Conservation (phyloP, 2,888 invertebrate species). For the Neoascia interrupta region DNA sequence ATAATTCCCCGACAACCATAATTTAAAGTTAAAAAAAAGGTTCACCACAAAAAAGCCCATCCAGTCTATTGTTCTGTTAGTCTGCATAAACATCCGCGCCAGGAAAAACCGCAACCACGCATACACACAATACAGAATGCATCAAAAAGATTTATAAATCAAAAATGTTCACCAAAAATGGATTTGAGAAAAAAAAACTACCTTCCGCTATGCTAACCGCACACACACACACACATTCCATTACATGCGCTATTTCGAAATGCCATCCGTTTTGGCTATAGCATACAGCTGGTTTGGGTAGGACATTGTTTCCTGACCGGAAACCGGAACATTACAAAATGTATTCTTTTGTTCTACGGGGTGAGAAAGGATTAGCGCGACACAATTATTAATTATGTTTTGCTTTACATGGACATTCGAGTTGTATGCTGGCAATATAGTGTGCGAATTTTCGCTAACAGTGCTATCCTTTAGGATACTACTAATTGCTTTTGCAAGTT, state of each 20-base stretch:
- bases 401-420: conserved; percentile 38
- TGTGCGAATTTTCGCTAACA: conserved; percentile 8
- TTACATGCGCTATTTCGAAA: conserved; percentile 14
- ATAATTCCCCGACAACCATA: too few species aligned
- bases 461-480: not conserved
- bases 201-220: conserved; percentile 1
- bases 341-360: conserved; percentile 49
- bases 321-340: conserved; percentile 54
- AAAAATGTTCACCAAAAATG: conserved; percentile 15
- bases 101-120: conserved; percentile 25
- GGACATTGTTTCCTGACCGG: conserved; percentile 27
- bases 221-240: too few species aligned
- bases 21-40: too few species aligned
- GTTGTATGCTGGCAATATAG: not conserved
- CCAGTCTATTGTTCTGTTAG: conserved; percentile 2
- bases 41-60: not conserved
- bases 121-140: conserved; percentile 1
- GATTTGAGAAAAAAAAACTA: not conserved
- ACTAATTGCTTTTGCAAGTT: not conserved
- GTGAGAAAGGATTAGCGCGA: conserved; percentile 58
- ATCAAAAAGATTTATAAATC: conserved; percentile 45
- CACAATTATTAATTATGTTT: conserved; percentile 65
- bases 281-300: conserved; percentile 18
- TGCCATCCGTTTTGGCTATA: conserved; percentile 14
- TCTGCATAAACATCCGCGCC: conserved; percentile 13